Evolutionary conservation across 2,888 invertebrate genomes (phyloP).

Genomic region (Bombylius discolor): DNA sequence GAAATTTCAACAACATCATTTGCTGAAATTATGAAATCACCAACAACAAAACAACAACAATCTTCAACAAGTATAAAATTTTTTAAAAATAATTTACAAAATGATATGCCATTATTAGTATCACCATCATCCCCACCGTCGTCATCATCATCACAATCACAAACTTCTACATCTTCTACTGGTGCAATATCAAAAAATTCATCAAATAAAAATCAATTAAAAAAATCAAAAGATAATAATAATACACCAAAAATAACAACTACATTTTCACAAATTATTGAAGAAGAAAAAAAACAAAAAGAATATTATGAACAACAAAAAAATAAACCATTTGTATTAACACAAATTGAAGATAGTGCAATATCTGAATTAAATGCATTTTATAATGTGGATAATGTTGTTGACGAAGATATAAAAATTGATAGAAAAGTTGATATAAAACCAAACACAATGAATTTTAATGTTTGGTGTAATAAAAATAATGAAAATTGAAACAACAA

Average conservation of each 20-base stretch:
- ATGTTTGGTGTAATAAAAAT: slow-evolving; percentile 21
- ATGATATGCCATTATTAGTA: neutral
- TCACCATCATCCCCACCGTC: neutral
- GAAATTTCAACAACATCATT: slow-evolving; percentile 22
- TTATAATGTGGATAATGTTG: slow-evolving; percentile 56
- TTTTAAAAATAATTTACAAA: neutral
- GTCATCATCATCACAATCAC: neutral
- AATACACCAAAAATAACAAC: too few species aligned
- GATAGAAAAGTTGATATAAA: slow-evolving; percentile 17
- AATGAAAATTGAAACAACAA: too few species aligned
- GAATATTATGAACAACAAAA: slow-evolving; percentile 57
- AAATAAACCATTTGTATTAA: slow-evolving; percentile 57
- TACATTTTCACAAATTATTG: slow-evolving; percentile 42
- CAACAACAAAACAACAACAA: slow-evolving; percentile 5
- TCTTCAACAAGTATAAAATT: neutral
- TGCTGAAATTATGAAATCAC: slow-evolving; percentile 28
- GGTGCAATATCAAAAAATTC: neutral
- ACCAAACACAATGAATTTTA: slow-evolving; percentile 28
- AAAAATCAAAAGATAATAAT: neutral
- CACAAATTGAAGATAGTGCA: slow-evolving; percentile 81
- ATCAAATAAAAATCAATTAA: neutral
- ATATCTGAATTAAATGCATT: slow-evolving; percentile 63
- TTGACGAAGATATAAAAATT: slow-evolving; percentile 62
- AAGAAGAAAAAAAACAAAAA: slow-evolving; percentile 58
- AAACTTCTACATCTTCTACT: neutral